Evolutionary conservation across 2,797 vertebrate species (phyloP).

Genomic region (Caiman crocodilus): DNA sequence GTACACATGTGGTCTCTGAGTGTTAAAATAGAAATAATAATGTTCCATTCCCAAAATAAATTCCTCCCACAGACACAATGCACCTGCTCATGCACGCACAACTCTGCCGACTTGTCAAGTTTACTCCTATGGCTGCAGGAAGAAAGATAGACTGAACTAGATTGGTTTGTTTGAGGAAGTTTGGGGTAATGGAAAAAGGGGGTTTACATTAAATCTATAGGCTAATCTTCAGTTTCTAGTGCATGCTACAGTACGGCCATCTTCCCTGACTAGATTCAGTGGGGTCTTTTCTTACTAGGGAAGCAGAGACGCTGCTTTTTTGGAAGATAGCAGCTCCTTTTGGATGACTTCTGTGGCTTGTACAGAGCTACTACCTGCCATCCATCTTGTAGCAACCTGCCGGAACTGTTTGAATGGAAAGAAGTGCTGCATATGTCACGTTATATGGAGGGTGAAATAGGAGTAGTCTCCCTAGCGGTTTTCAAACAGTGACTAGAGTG

Average conservation of each 20-base stretch:
- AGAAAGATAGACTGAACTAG: not conserved
- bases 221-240: not conserved
- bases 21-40: not conserved
- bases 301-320: not conserved
- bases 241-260: not conserved
- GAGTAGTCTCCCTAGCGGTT: no score
- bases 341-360: not conserved
- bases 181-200: not conserved
- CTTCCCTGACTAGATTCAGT: not conserved
- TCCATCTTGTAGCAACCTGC: no score
- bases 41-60: not conserved
- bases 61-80: fast-evolving
- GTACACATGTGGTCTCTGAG: no score
- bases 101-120: not conserved
- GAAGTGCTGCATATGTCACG: no score
- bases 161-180: not conserved
- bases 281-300: not conserved
- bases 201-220: not conserved
- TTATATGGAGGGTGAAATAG: no score
- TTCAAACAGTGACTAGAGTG: no score
- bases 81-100: not conserved
- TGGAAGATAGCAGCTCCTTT: not conserved
- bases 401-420: no score
- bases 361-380: no score
- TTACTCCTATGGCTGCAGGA: not conserved